These are phyloP conservation scores for Osmerus eperlanus DNA, from an alignment of 2,113 vertebrate genomes.

Conservation along the genomic window DNA sequence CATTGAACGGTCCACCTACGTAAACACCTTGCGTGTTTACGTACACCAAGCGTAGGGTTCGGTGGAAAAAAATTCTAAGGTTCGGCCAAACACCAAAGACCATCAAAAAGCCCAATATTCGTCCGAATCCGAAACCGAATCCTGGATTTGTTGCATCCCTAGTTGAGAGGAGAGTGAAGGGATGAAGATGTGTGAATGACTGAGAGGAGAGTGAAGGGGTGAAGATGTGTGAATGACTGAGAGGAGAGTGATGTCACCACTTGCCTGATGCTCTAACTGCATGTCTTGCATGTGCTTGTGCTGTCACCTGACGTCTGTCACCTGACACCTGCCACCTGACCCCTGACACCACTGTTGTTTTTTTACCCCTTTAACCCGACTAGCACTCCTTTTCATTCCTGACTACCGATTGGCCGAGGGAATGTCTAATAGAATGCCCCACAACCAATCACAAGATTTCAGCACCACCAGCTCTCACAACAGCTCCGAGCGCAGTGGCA, in stretches of 20 bases:
- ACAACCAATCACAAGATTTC: slow-evolving; percentile 99
- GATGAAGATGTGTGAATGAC: neutral
- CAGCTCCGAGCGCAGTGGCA: slow-evolving; percentile 99
- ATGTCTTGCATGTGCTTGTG: slow-evolving; percentile 94
- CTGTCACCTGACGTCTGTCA: slow-evolving; percentile 81
- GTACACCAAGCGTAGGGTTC: no score
- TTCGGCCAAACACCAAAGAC: no score
- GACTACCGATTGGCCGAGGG: slow-evolving; percentile 99
- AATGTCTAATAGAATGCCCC: slow-evolving; percentile 99
- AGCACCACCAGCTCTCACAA: slow-evolving; percentile 99
- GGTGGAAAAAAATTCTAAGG: no score
- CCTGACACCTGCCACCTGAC: slow-evolving; percentile 79
- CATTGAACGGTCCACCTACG: no score
- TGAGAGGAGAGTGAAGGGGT: neutral
- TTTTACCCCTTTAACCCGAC: slow-evolving; percentile 97
- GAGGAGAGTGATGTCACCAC: slow-evolving; percentile 42
- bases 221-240: neutral
- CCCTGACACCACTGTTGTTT: slow-evolving; percentile 83
- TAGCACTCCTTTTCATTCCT: slow-evolving; percentile 99
- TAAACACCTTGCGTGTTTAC: no score
- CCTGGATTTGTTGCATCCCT: no score
- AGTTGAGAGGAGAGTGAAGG: neutral
- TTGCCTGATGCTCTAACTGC: slow-evolving; percentile 85
- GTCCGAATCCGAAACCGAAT: no score
- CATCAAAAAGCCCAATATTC: no score